Base-by-base conservation (phyloP, 1,140 invertebrate genomes). In the Wasmannia auropunctata region DNA sequence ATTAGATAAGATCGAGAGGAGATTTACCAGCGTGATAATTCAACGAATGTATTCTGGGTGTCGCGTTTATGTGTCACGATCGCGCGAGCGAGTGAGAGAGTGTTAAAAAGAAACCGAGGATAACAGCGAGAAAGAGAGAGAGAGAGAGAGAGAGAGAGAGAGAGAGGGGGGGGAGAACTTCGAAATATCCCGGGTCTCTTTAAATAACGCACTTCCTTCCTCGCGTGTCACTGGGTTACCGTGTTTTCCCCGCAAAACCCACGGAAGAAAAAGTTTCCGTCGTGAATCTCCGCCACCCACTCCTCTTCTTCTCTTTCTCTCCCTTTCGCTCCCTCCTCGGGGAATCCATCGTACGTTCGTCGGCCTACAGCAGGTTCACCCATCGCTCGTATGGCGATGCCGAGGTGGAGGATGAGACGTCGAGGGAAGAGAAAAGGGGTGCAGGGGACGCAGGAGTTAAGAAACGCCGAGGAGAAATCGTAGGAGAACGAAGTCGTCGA, bases 171-270 rank as follows among this genome's bases (percentile, higher is more conserved):
- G n/a, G n/a, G n/a, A n/a, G 37, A 43, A 69, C 34, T 74, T 74
- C 2, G 79, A 83, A 58, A 74, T 54, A 74, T 74, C 79, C 14
- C 79, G 51, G 25, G 79, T 4, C 79, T 83, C 79, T 83, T 83
- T 83, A 83, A 83, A 60, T 83, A 74, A 83, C 79, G 79, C 79
- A 74, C 79, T 72, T 83, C 51, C 34, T 72, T 51, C 31, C 43
- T 86, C 62, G 74, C 75, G 76, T 86, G 85, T 86, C 85, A 86
- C 62, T 86, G 85, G 85, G 85, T 86, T 86, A 86, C 85, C 43
- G 85, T 86, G 85, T 86, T 86, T 86, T 86, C 31, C 60, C 60
- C 76, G 63, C 49, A 83, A 83, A 74, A 69, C n/a, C 49, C 46
- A 28, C 74, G 60, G 75, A 70, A 85, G 67, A 77, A 70, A 87